Percentiles rank a stretch among this genome's conserved stretches.
Conservation (phyloP, 2,797 vertebrate genomes). For the Acanthornis magna region DNA sequence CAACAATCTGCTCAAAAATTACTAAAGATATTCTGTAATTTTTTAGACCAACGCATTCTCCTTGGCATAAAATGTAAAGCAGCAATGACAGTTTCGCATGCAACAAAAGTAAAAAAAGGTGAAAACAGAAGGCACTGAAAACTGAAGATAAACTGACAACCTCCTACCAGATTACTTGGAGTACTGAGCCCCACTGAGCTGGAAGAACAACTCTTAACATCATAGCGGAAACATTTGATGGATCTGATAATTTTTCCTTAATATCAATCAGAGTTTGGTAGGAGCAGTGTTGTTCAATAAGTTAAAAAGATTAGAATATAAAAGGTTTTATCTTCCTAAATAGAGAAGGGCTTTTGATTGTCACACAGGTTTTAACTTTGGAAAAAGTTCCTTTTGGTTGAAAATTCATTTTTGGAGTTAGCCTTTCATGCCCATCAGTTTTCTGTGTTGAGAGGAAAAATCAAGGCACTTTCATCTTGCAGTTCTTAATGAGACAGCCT, state of each 20-base stretch:
- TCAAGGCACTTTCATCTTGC: background rate
- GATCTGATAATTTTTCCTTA: background rate
- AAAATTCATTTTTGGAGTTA: background rate
- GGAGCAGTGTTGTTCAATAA: background rate
- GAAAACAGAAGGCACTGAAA: background rate
- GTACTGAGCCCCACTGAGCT: background rate
- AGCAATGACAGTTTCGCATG: background rate
- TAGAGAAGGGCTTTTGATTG: background rate
- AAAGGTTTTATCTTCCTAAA: background rate
- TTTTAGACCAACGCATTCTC: background rate
- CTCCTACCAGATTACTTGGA: background rate
- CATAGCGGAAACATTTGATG: background rate
- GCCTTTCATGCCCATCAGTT: background rate
- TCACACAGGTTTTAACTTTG: background rate
- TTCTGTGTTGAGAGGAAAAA: background rate
- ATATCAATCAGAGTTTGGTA: background rate
- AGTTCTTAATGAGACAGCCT: background rate
- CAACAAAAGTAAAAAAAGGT: background rate
- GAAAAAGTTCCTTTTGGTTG: background rate
- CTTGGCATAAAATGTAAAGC: background rate
- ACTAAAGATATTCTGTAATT: background rate
- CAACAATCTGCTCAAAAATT: constrained; percentile 35
- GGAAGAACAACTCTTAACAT: background rate
- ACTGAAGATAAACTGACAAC: background rate
- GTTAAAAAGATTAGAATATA: background rate